Percentiles rank a stretch among this genome's conserved stretches.
These are phyloP conservation scores for Chaetorhynchus papuensis DNA, from an alignment of 2,113 vertebrate species.

Conservation along the genomic window DNA sequence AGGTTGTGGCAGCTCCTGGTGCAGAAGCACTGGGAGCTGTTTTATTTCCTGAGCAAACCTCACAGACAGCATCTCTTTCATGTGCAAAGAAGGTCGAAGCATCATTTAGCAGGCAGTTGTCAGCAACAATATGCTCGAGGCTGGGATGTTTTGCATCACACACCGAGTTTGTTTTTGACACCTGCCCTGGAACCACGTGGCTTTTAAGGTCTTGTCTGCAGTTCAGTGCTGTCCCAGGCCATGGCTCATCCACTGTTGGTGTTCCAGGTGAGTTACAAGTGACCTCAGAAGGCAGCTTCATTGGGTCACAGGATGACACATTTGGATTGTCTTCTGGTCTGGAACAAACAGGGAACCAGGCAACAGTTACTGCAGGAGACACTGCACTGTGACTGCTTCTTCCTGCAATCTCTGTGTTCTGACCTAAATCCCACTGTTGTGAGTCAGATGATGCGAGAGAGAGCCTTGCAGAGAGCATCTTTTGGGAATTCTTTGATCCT, in stretches of 20 bases:
- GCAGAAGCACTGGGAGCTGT: not conserved
- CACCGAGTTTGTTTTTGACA: not conserved
- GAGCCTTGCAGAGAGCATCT: not conserved
- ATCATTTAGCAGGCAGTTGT: not conserved
- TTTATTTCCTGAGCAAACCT: not conserved
- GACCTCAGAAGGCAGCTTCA: not conserved
- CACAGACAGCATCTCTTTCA: not conserved
- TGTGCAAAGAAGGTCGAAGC: not conserved
- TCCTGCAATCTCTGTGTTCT: not conserved
- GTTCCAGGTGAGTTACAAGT: not conserved
- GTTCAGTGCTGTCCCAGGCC: not conserved
- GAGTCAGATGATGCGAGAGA: not conserved
- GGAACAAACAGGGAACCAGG: not conserved
- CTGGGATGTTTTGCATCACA: constrained; percentile 32
- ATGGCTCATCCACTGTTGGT: not conserved
- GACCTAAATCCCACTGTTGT: not conserved
- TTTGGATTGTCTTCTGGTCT: not conserved
- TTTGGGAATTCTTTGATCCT: not conserved
- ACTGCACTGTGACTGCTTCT: not conserved
- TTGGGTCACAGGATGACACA: not conserved
- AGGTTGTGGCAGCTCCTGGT: not conserved
- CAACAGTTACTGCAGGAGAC: not conserved
- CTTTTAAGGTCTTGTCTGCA: not conserved
- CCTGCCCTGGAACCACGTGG: not conserved
- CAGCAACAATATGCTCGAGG: not conserved